phyloP scores from a whole-genome alignment of 2,113 vertebrate genomes.

The Microcebus lehilahytsara region DNA sequence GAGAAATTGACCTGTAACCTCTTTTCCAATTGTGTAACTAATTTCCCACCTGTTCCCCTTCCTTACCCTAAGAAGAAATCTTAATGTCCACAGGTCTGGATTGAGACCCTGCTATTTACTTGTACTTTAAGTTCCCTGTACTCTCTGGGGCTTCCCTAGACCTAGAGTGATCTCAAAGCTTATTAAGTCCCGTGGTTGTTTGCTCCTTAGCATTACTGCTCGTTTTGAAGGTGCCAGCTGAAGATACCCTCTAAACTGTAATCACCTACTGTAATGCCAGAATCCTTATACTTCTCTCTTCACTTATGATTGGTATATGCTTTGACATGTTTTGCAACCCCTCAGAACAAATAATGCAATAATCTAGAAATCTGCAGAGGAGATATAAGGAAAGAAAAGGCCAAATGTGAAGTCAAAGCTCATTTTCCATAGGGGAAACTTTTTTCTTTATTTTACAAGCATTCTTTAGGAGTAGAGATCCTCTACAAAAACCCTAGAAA shows the following conservation, averaged over 20 bases:
- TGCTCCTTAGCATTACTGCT: neutral
- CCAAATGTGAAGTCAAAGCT: neutral
- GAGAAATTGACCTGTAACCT: neutral
- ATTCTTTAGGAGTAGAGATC: constrained; percentile 33
- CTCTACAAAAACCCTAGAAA: neutral
- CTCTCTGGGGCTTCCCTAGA: neutral
- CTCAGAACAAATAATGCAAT: constrained; percentile 10
- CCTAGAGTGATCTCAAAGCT: neutral
- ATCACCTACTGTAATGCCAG: neutral
- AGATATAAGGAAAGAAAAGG: neutral
- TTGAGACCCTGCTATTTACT: neutral
- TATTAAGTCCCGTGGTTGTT: neutral
- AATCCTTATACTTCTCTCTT: neutral
- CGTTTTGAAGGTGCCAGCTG: neutral
- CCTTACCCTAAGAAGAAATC: neutral
- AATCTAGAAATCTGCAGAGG: constrained; percentile 3
- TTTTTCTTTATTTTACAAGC: neutral
- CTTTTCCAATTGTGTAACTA: neutral
- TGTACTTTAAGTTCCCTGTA: constrained; percentile 11
- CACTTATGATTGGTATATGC: constrained; percentile 12
- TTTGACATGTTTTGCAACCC: constrained; percentile 1
- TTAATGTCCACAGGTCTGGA: neutral
- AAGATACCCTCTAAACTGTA: neutral
- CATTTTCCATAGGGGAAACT: neutral
- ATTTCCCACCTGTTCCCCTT: neutral